Evolutionary conservation across 2,797 vertebrate genomes (phyloP), one percentile per base, ranked within the genome.

Genomic region (Petrocephalus sullivani): DNA sequence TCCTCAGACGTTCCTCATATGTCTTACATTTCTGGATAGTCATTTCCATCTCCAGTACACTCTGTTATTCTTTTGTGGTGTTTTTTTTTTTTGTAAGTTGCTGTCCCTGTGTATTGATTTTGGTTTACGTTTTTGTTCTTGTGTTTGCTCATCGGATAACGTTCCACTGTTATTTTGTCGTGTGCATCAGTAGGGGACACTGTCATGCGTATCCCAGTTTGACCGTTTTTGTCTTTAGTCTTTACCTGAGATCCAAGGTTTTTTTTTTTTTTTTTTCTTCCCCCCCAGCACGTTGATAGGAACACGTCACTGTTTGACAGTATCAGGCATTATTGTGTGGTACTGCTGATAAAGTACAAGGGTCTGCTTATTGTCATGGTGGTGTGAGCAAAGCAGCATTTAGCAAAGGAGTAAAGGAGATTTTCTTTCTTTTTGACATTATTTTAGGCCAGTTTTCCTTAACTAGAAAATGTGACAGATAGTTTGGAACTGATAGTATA

Each of bases 21-120:
- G 10, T 53, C 28, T 87, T 89, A 53, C 84, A 54, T 89, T n/a
- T 75, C 46, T 10, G 88, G 49, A 23, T 86, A 81, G 64, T 49
- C 46, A 53, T 54, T 81, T 23, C 54, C 61, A 81, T 58, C 33
- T 78, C 49, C 75, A 75, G 56, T 89, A 64, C 33, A 86, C 54
- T 87, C 19, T 57, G 46, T 58, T 60, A 23, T 86, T 85, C 54
- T n/a, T 78, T 88, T 33, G 85, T 87, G 16, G 58, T 61, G 78
- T 58, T 87, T 56, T 54, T 82, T 82, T 54, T 7, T 88, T 51
- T 67, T 64, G 6, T 61, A 51, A 6, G 67, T 81, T n/a, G 33
- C n/a, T 87, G 49, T 58, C 37, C 71, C 46, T 57, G 23, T 81
- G 46, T 81, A 49, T 28, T 37, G 64, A 37, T 81, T 81, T 81